Conservation (phyloP, 35 echinoderm and acorn worm species). For the Ophioderma brevispina region DNA sequence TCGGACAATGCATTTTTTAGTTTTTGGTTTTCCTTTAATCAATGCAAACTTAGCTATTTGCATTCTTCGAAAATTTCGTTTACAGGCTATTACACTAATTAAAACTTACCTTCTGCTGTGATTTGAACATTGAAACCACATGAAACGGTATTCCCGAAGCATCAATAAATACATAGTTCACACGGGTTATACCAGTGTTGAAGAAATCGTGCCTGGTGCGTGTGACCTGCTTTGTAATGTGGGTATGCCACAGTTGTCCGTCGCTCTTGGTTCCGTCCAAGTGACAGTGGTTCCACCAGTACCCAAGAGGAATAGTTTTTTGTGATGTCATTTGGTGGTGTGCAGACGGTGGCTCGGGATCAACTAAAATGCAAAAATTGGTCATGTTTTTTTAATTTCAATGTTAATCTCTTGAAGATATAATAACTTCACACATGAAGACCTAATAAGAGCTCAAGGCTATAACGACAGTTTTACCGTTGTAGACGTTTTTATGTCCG, state of each 20-base stretch:
- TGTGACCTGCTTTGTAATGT: not conserved
- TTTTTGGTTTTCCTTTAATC: too few relatives aligned
- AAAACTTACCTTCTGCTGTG: not conserved
- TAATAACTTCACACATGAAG: too few relatives aligned
- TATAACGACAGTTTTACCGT: too few relatives aligned
- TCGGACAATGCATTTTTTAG: too few relatives aligned
- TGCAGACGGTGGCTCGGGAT: not conserved
- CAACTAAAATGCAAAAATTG: not conserved
- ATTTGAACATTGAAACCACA: slow-evolving; percentile 53
- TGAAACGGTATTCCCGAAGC: slow-evolving; percentile 5
- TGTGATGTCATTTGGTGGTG: not conserved
- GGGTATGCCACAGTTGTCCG: not conserved
- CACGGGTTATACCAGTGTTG: not conserved
- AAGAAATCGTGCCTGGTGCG: slow-evolving; percentile 1
- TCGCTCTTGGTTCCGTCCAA: slow-evolving; percentile 31
- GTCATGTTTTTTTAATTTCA: too few relatives aligned
- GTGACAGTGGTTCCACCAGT: not conserved
- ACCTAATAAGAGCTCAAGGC: too few relatives aligned
- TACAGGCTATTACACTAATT: too few relatives aligned
- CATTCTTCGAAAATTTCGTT: too few relatives aligned
- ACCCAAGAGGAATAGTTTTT: not conserved
- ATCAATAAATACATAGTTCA: slow-evolving; percentile 43
- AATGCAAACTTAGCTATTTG: too few relatives aligned
- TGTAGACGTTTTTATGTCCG: too few relatives aligned
- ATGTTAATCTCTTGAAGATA: too few relatives aligned